These are phyloP conservation scores for Threskiornis aethiopicus DNA, from an alignment of 2,797 vertebrate genomes.

Conservation along the genomic window DNA sequence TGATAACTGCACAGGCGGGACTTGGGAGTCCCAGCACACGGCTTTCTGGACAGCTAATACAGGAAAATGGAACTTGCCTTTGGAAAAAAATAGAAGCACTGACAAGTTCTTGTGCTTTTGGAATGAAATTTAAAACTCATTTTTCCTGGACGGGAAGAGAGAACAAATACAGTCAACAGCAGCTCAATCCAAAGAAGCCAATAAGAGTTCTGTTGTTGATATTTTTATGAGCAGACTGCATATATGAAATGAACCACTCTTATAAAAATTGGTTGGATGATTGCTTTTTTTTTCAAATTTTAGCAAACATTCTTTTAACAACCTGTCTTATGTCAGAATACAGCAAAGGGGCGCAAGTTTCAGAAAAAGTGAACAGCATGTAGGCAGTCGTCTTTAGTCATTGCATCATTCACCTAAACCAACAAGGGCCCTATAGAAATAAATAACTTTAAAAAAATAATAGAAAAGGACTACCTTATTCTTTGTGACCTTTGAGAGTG, in stretches of 20 bases:
- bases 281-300: neutral
- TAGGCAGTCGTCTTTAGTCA: neutral
- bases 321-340: neutral
- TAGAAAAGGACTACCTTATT: neutral
- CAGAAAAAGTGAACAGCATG: neutral
- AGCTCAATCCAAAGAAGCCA: neutral
- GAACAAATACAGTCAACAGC: neutral
- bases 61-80: neutral
- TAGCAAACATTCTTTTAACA: neutral
- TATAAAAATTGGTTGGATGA: neutral
- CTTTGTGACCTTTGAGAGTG: neutral
- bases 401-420: neutral
- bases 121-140: neutral
- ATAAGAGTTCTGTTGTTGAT: neutral
- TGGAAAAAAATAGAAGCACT: neutral
- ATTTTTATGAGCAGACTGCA: neutral
- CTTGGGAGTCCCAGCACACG: neutral
- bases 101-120: neutral
- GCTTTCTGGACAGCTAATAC: neutral
- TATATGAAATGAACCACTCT: neutral
- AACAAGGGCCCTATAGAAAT: neutral
- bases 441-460: neutral
- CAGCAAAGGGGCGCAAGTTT: neutral
- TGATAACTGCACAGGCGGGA: neutral
- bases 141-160: slow-evolving; percentile 28